Percentiles rank a stretch among this genome's conserved stretches.
phyloP scores from a whole-genome alignment of 2,797 vertebrate species.

The Micromesistius poutassou region DNA sequence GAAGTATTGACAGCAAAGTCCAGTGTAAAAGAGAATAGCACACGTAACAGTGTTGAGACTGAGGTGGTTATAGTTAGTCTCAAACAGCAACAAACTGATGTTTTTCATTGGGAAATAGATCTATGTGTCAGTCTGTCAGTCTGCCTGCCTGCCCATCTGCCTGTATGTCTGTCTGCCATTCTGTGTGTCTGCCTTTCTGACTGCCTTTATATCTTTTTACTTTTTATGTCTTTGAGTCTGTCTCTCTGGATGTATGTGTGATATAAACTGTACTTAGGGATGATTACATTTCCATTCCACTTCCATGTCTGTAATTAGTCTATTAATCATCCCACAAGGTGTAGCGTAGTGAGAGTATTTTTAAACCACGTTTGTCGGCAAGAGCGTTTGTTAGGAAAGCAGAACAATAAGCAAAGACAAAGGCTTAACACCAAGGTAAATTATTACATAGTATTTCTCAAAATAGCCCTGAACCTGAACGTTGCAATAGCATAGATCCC shows the following conservation, averaged over 20 bases:
- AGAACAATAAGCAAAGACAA: slow-evolving; percentile 4
- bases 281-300: not conserved
- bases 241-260: not conserved
- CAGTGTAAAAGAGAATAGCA: not conserved
- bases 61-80: not conserved
- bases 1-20: not conserved
- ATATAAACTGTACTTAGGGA: not conserved
- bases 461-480: slow-evolving; percentile 12
- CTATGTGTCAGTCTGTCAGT: not conserved
- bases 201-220: not conserved
- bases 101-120: no score
- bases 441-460: not conserved
- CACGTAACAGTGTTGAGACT: not conserved
- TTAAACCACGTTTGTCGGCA: not conserved
- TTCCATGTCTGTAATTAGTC: not conserved
- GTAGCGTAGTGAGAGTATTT: not conserved
- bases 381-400: not conserved
- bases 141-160: not conserved
- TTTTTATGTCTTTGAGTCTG: no score
- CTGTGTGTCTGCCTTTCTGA: not conserved
- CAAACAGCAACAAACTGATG: not conserved
- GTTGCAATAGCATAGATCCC: slow-evolving; percentile 10
- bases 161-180: not conserved
- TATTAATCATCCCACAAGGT: not conserved
- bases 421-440: not conserved